phyloP scores from a whole-genome alignment of 2,113 vertebrate genomes.

The Manacus vitellinus region DNA sequence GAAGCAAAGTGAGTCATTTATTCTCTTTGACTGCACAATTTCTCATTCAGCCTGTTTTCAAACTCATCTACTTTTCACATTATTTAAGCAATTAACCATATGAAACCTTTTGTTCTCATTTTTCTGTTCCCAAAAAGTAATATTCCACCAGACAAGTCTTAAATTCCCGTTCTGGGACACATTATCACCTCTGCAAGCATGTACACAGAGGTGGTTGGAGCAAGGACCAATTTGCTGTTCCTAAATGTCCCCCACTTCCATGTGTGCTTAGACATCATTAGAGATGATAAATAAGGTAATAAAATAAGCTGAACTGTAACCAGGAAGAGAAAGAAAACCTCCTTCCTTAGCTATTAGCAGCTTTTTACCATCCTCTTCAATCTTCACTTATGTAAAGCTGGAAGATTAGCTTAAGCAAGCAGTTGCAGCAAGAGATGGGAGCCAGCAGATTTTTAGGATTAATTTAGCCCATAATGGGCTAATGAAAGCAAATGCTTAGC shows the following conservation, averaged over 20 bases:
- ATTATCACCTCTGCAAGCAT: not conserved
- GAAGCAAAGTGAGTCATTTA: not conserved
- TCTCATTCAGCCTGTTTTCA: not conserved
- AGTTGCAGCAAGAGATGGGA: not conserved
- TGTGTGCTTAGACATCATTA: not conserved
- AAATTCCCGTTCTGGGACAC: not conserved
- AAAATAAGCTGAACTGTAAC: not conserved
- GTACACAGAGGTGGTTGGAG: not conserved
- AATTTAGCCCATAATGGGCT: not conserved
- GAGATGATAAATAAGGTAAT: not conserved
- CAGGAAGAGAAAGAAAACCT: not conserved
- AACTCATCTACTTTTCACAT: not conserved
- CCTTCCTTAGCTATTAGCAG: not conserved
- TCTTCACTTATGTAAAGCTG: not conserved
- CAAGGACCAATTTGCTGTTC: not conserved
- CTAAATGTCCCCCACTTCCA: not conserved
- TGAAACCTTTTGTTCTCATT: not conserved
- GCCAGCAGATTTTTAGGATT: not conserved
- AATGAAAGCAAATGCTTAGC: not conserved
- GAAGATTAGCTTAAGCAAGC: not conserved
- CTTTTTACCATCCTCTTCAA: not conserved
- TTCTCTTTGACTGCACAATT: not conserved
- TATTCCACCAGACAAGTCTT: not conserved
- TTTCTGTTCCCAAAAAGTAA: not conserved
- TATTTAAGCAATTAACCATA: slow-evolving; percentile 6